phyloP scores from a whole-genome alignment of 2,888 invertebrate species.

The Electrophaes corylata region DNA sequence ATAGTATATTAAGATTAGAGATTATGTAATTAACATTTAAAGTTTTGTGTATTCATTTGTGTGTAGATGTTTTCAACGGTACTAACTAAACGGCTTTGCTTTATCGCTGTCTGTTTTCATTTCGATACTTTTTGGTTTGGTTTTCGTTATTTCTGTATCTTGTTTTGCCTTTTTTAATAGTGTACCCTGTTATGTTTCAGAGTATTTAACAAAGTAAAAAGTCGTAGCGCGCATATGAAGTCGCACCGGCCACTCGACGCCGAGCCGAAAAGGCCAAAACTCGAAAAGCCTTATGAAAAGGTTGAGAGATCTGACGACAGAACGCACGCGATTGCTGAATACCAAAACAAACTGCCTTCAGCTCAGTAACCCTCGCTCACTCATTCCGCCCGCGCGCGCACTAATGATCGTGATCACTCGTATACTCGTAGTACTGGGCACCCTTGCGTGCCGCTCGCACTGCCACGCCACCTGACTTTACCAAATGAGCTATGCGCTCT shows the following conservation, averaged over 20 bases:
- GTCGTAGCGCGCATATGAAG: constrained; percentile 99
- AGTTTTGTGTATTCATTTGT: constrained; percentile 64
- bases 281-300: constrained; percentile 85
- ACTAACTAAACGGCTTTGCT: constrained; percentile 70
- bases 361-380: constrained; percentile 64
- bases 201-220: constrained; percentile 98
- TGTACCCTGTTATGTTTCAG: constrained; percentile 87
- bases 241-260: constrained; percentile 96
- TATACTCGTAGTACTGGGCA: background rate
- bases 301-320: constrained; percentile 80
- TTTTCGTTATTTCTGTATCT: constrained; percentile 54
- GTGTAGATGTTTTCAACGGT: constrained; percentile 59
- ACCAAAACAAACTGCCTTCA: constrained; percentile 66
- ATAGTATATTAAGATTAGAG: constrained; percentile 58
- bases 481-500: constrained; percentile 41
- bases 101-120: constrained; percentile 52
- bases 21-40: constrained; percentile 53
- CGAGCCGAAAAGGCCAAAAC: constrained; percentile 88
- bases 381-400: constrained; percentile 51
- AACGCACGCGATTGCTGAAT: constrained; percentile 72
- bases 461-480: constrained; percentile 40
- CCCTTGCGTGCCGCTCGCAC: constrained; percentile 25
- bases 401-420: constrained; percentile 43
- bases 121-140: constrained; percentile 47
- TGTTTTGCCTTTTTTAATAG: constrained; percentile 75